These are phyloP conservation scores for Willowsia nigromaculata DNA, from an alignment of 2,888 invertebrate species.

Conservation along the genomic window DNA sequence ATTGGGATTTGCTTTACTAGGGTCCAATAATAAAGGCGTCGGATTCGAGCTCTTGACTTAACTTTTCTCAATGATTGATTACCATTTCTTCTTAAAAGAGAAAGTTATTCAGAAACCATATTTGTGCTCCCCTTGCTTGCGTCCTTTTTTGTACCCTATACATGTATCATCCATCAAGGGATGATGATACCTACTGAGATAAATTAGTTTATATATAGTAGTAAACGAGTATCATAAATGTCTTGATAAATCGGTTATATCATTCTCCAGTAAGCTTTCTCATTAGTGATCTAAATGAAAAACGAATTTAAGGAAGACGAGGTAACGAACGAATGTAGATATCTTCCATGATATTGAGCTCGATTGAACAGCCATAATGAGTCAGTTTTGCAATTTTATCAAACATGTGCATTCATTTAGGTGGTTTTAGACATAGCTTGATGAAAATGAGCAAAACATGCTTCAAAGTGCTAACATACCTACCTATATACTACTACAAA, in stretches of 20 bases:
- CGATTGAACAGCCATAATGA: too few relatives aligned
- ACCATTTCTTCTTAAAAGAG: conserved; percentile 53
- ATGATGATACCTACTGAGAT: neutral
- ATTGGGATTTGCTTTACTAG: conserved; percentile 44
- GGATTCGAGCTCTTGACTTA: conserved; percentile 56
- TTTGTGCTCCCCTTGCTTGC: neutral
- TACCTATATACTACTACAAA: too few relatives aligned
- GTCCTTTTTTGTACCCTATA: neutral
- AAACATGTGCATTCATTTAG: too few relatives aligned
- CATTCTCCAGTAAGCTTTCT: neutral
- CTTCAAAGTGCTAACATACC: too few relatives aligned
- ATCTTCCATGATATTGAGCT: neutral
- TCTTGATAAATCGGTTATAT: neutral
- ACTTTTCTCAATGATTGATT: conserved; percentile 72
- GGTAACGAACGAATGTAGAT: neutral
- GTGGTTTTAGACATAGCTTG: too few relatives aligned
- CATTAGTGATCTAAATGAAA: neutral
- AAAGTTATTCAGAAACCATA: conserved; percentile 3
- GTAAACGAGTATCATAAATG: neutral
- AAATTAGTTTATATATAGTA: neutral
- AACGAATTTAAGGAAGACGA: neutral
- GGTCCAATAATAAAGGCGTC: conserved; percentile 65
- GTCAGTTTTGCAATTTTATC: too few relatives aligned
- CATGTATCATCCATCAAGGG: conserved; percentile 11
- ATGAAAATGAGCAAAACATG: too few relatives aligned